These are phyloP conservation scores for Gisinianus flammeolus DNA, from an alignment of 2,888 invertebrate genomes.

Conservation along the genomic window DNA sequence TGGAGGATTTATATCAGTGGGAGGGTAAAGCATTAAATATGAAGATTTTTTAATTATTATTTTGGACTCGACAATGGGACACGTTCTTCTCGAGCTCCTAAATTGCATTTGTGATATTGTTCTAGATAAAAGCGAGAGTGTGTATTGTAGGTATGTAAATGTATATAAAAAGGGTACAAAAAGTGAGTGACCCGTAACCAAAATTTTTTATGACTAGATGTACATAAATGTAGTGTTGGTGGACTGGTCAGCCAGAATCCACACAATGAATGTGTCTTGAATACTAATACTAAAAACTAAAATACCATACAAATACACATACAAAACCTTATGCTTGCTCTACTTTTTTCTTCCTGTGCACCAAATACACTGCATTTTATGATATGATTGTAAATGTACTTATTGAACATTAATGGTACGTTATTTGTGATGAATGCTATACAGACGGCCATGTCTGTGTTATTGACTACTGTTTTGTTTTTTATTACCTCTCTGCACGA, in stretches of 20 bases:
- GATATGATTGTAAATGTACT: neutral
- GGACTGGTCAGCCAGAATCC: neutral
- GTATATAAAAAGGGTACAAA: neutral
- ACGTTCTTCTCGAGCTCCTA: neutral
- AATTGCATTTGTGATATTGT: conserved; percentile 4
- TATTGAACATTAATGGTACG: conserved; percentile 25
- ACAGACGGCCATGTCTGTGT: neutral
- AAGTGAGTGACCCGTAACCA: conserved; percentile 17
- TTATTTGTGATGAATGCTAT: conserved; percentile 14
- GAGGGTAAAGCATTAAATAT: neutral
- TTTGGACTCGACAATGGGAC: neutral
- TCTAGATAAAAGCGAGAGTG: neutral
- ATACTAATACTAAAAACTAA: neutral
- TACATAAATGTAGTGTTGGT: neutral
- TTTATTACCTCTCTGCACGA: conserved; percentile 34
- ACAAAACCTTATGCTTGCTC: too few species aligned
- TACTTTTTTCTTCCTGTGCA: too few species aligned
- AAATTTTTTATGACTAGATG: conserved; percentile 10
- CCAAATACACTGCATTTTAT: conserved; percentile 3
- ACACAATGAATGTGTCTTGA: neutral
- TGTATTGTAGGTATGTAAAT: neutral
- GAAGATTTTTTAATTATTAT: conserved; percentile 1
- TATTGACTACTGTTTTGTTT: conserved; percentile 14
- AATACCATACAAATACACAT: neutral
- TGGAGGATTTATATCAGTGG: neutral